Base-by-base conservation (phyloP, 2,113 vertebrate genomes). In the Acrocephalus arundinaceus region DNA sequence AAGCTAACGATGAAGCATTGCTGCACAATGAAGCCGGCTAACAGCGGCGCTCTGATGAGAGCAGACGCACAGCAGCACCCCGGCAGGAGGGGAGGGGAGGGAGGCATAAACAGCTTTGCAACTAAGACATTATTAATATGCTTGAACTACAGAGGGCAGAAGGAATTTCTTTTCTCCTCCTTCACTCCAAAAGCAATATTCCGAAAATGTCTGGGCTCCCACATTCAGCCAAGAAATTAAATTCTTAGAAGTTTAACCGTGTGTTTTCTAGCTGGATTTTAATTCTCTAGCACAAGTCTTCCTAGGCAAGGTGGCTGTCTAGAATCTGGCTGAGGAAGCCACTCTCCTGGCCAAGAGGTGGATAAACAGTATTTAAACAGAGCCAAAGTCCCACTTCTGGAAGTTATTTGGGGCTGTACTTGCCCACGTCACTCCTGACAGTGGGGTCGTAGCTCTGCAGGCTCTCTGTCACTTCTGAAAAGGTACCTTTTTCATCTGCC, bases 101-200 rank as follows among this genome's bases (percentile, higher is more conserved):
- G 81, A 96, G 94, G 95, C 73, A 13, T 89, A 97, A 97, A 96
- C 95, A 95, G 77, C 86, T 95, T 67, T 76, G 92, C 89, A 84
- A 94, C 93, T 88, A 97, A 95, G 96, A 89, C 93, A 95, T 93
- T 97, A 93, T 96, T 91, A 96, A 92, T 92, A 87, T 79, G 39
- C 87, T 90, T 51, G 91, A 94, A 96, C 96, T 97, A 97, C 91
- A 85, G 85, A 46, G 95, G 81, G 96, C 93, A 96, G 97, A 96
- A 96, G 95, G 91, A 94, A 94, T 87, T 57, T 87, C 88, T 95
- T 96, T 90, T 91, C 94, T 97, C 88, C 85, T 91, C 65, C 84
- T 72, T 86, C 91, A 63, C 79, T 94, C 93, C 72, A 43, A 86
- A 93, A 89, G 89, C 85, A 58, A 82, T 70, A 93, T 94, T 91